Conservation (phyloP, 2,113 vertebrate species). For the Gobio gobio region DNA sequence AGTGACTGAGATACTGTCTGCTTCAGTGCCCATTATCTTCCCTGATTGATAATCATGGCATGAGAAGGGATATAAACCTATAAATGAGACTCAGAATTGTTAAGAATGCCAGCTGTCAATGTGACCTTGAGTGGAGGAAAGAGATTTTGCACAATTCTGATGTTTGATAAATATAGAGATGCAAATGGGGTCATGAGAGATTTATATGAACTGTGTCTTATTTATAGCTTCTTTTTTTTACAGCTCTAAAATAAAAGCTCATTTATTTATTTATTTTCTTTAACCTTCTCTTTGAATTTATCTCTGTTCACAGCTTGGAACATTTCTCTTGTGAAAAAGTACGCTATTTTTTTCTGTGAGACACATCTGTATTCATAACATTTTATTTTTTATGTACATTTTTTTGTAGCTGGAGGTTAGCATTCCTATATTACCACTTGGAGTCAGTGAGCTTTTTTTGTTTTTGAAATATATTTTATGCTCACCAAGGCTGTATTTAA, state of each 20-base stretch:
- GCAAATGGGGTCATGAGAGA: background rate
- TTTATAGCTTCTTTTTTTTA: background rate
- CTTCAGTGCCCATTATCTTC: conserved; percentile 72
- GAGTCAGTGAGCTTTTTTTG: too few relatives aligned
- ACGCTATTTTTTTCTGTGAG: background rate
- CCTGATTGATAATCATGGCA: conserved; percentile 77
- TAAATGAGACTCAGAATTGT: conserved; percentile 66
- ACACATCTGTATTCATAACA: background rate
- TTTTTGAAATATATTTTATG: too few relatives aligned
- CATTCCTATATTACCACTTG: too few relatives aligned
- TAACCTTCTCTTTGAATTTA: background rate
- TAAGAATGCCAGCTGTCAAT: conserved; percentile 65
- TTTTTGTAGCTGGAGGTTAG: too few relatives aligned
- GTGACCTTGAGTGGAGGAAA: conserved; percentile 41
- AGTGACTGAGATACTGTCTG: conserved; percentile 69
- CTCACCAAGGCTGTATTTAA: too few relatives aligned
- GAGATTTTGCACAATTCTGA: conserved; percentile 19
- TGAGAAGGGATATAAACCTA: conserved; percentile 69
- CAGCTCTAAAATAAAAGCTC: background rate
- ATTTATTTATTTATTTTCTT: background rate
- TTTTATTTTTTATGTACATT: too few relatives aligned
- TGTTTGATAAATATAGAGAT: conserved; percentile 9
- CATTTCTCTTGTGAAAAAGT: background rate
- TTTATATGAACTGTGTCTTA: conserved; percentile 3
- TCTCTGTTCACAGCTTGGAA: background rate